phyloP scores from a whole-genome alignment of 2,888 invertebrate genomes.

The Archips crataeganus region DNA sequence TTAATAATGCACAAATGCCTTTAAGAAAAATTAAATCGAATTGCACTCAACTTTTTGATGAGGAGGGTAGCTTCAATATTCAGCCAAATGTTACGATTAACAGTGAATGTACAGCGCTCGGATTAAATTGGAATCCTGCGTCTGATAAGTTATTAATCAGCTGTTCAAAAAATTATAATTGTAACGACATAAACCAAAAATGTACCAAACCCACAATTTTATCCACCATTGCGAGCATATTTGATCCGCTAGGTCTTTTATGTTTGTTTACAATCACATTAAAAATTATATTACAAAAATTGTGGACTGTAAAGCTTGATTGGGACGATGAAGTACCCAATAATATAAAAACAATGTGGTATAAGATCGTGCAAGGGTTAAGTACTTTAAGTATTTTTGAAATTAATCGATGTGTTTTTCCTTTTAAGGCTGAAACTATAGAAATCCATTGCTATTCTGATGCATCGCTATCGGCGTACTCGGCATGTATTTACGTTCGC shows the following conservation, averaged over 20 bases:
- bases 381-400: background rate
- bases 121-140: slow-evolving; percentile 8
- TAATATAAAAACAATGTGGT: too few species aligned
- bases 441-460: too few species aligned
- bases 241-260: slow-evolving; percentile 1
- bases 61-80: background rate
- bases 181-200: background rate
- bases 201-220: slow-evolving; percentile 8
- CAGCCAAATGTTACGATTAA: background rate
- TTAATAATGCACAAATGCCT: background rate
- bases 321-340: too few species aligned
- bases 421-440: too few species aligned
- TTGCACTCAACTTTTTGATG: slow-evolving; percentile 5
- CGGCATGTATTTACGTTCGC: background rate
- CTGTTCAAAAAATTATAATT: background rate
- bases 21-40: slow-evolving; percentile 12
- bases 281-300: too few species aligned
- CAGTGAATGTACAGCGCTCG: background rate
- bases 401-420: too few species aligned
- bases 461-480: too few species aligned
- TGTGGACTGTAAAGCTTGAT: background rate
- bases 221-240: slow-evolving; percentile 3
- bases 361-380: background rate
- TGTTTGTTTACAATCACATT: too few species aligned
- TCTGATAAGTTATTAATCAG: slow-evolving; percentile 7